Evolutionary conservation across 2,888 invertebrate genomes (phyloP).

Genomic region (Loripinus fragilis): DNA sequence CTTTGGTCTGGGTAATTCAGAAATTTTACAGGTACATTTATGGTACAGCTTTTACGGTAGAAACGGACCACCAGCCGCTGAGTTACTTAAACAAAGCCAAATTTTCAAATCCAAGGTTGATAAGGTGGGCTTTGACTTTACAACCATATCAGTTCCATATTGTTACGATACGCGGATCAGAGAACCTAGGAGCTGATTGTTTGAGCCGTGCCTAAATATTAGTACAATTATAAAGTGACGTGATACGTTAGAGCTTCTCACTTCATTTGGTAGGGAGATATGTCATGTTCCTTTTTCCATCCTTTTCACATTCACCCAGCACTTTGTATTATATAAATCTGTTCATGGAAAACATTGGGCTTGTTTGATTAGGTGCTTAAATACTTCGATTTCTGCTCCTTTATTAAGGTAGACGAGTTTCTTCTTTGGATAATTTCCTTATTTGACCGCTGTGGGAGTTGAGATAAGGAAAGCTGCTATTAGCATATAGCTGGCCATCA

Average conservation of each 20-base stretch:
- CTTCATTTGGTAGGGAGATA: neutral
- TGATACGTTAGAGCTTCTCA: neutral
- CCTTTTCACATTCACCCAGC: no score
- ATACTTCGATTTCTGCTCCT: no score
- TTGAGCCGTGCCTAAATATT: neutral
- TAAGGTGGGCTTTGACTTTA: neutral
- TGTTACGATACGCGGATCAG: neutral
- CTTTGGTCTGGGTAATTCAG: conserved; percentile 47
- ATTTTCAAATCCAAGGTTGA: neutral
- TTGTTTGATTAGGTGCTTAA: no score
- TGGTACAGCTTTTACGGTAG: conserved; percentile 48
- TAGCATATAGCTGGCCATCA: no score
- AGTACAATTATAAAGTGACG: neutral
- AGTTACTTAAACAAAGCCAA: neutral
- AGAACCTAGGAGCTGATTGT: conserved; percentile 7
- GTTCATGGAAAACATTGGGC: no score
- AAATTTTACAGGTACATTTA: conserved; percentile 56
- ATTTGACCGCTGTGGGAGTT: no score
- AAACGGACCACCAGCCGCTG: conserved; percentile 59
- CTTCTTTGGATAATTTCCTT: no score
- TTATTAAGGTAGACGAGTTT: no score
- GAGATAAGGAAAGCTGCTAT: no score
- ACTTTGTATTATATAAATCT: no score
- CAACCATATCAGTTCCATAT: conserved; percentile 5
- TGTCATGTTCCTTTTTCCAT: neutral